Percentiles rank a stretch among this genome's conserved stretches.
Evolutionary conservation across 2,888 invertebrate species (phyloP).

Genomic region (Eulithis prunata): DNA sequence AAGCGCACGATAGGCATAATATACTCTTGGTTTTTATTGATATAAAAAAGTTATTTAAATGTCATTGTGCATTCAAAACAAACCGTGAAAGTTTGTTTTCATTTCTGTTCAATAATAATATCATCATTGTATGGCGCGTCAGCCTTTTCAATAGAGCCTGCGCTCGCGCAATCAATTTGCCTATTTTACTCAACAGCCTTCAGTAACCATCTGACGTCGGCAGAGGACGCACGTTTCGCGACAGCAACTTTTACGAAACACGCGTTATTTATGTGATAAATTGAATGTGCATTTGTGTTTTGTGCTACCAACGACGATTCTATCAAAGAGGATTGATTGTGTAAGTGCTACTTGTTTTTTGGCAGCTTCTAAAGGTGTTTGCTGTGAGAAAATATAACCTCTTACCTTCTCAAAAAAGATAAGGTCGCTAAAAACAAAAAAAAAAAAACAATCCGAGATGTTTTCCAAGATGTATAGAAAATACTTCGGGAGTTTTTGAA

Average conservation of each 20-base stretch:
- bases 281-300: slow-evolving; percentile 43
- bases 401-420: not conserved
- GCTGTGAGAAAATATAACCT: not conserved
- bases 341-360: slow-evolving; percentile 46
- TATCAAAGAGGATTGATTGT: slow-evolving; percentile 44
- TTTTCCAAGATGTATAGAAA: too few relatives aligned
- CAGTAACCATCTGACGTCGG: slow-evolving; percentile 28
- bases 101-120: slow-evolving; percentile 1
- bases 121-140: slow-evolving; percentile 14
- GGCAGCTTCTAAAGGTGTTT: not conserved
- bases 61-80: too few relatives aligned
- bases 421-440: too few relatives aligned
- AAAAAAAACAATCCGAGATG: too few relatives aligned
- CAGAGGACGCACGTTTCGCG: slow-evolving; percentile 27
- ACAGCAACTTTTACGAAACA: slow-evolving; percentile 16
- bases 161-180: slow-evolving; percentile 40
- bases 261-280: slow-evolving; percentile 29
- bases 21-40: too few relatives aligned
- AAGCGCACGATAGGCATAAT: too few relatives aligned
- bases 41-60: too few relatives aligned
- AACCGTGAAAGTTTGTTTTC: not conserved
- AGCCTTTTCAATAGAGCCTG: slow-evolving; percentile 37
- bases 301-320: slow-evolving; percentile 48
- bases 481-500: too few relatives aligned
- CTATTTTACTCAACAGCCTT: slow-evolving; percentile 18